Base-by-base conservation (phyloP, 2,888 invertebrate genomes). In the Caenorhabditis macrosperma region DNA sequence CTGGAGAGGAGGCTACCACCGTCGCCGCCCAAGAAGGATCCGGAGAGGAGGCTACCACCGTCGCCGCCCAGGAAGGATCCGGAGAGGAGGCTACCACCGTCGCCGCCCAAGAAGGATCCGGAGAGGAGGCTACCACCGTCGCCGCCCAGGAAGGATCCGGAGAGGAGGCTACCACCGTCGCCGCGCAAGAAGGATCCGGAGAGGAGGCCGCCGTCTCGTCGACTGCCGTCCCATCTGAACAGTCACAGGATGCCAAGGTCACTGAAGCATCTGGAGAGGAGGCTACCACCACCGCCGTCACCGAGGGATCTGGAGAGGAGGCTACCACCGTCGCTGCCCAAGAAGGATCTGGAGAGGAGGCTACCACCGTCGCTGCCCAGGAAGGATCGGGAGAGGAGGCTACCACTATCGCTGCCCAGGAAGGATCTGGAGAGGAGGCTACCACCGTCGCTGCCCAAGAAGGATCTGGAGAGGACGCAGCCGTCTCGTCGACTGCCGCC, bases 201-300 rank as follows among this genome's bases (percentile, higher is more conserved):
- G 83, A 82, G 41, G 81, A 68, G 30, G 20, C 78, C 24, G 41
- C 61, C 20, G 55, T 38, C n/a, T n/a, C n/a, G n/a, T n/a, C n/a
- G n/a, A n/a, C n/a, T n/a, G n/a, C n/a, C n/a, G n/a, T n/a, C n/a
- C 46, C 55, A 46, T 12, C 64, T 28, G 76, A 59, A 28, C 28
- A 12, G 5, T 48, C 55, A 6, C 35, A 55, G 48, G 57, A 46
- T 15, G 64, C 26, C 17, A 22, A 52, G 24, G 59, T 54, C 2
- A 60, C 78, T n/a, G 64, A 80, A 50, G 79, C 57, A 54, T 59
- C 69, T 35, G 76, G 67, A 46, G 76, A 69, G 38, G 64, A 64
- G 30, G n/a, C 71, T 9, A 50, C 71, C 12, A 54, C 41, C 15
- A 22, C 61, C 6, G 10, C 60, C 17, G 59, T 54, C 2, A 60